Evolutionary conservation across 1,140 invertebrate genomes (phyloP), one percentile per base, ranked within the genome.

Genomic region (Leptinotarsa texana): DNA sequence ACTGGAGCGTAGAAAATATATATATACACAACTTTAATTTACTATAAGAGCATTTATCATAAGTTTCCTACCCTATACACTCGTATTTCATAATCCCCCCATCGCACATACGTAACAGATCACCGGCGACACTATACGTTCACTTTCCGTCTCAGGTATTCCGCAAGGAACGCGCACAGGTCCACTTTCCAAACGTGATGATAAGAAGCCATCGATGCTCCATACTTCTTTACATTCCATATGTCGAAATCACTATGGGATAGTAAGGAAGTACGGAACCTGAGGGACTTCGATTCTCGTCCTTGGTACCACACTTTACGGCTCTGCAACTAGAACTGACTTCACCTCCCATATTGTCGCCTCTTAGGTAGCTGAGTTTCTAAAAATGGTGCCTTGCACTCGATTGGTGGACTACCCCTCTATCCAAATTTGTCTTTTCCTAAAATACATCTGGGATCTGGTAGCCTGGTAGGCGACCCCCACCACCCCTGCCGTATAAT

Each of bases 211-310:
- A 82, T 82, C 86, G 87, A 87, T 86, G 91, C 93, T 94, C 93
- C 94, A 96, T 95, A 96, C 94, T 96, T 96, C 94, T 95, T 95
- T 96, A 96, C 95, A 96, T 96, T 96, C 95, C 95, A 96, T 96
- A 96, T 85, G 90, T 84, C 85, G 88, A 88, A 88, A 89, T 86
- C 87, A 93, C 93, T 95, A 95, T 95, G 94, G 94, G 94, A 95
- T 73, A 94, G 93, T 94, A 95, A 95, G 92, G 93, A 96, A 96
- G 94, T 92, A 96, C 93, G 94, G 93, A 92, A 93, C 91, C 91
- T 87, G 88, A 90, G 89, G 87, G 87, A 87, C 86, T 68, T 69
- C 70, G 33, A 33, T 17, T 70, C 33, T 42, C 22, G 63, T 48
- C 63, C 62, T 48, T 63, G 63, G 66, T 72, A n/a, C 63, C 27